A percentile compares a stretch with the other conserved stretches of the same genome.
phyloP scores from a whole-genome alignment of 64 coral and sea anemone genomes.

The Dendrophyllia cribrosa region DNA sequence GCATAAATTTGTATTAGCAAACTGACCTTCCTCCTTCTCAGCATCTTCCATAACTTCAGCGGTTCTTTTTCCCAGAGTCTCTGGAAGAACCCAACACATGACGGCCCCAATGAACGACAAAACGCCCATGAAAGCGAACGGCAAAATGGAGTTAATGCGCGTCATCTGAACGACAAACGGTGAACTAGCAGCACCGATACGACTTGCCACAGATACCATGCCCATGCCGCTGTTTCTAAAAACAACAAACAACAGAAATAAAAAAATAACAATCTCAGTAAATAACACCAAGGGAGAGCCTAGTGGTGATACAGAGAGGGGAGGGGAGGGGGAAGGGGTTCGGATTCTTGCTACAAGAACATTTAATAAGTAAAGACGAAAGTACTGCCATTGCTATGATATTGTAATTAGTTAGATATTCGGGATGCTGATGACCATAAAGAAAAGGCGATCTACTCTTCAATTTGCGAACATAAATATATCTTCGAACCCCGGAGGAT shows the following conservation, averaged over 20 bases:
- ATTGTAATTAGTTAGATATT: no score
- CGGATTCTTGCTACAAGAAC: no score
- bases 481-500: no score
- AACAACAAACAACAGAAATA: neutral
- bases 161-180: conserved; percentile 73
- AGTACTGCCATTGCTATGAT: no score
- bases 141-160: conserved; percentile 62
- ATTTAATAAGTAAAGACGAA: no score
- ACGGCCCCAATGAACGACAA: conserved; percentile 61
- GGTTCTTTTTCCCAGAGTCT: conserved; percentile 57
- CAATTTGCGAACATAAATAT: no score
- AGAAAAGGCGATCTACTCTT: no score
- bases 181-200: conserved; percentile 69
- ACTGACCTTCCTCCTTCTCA: neutral
- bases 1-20: no score
- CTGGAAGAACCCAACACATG: conserved; percentile 67
- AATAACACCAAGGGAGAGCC: no score
- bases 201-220: conserved; percentile 50
- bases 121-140: conserved; percentile 75
- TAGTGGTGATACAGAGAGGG: no score
- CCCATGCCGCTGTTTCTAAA: conserved; percentile 83
- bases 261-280: neutral
- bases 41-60: conserved; percentile 73
- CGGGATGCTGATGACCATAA: no score
- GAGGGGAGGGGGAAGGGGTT: no score